Evolutionary conservation across 2,888 invertebrate genomes (phyloP).

Genomic region (Cryptophagus acutangulus): DNA sequence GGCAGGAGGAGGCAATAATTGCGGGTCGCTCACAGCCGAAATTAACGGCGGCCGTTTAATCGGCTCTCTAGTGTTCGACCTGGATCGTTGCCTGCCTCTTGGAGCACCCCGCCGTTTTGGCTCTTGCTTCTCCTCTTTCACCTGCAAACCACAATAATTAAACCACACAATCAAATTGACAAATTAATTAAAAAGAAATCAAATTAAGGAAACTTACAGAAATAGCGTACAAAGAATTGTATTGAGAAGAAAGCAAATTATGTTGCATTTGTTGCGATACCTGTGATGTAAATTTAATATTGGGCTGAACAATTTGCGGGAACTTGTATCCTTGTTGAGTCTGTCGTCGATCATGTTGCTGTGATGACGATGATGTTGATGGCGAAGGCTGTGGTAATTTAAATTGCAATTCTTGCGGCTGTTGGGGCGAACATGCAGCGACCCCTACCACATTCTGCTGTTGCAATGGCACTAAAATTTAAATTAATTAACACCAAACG

Average conservation of each 20-base stretch:
- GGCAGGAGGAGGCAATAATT: constrained; percentile 50
- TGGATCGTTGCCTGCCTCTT: constrained; percentile 49
- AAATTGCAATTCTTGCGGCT: no score
- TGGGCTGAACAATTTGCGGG: constrained; percentile 33
- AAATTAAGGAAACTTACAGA: constrained; percentile 29
- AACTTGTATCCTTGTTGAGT: constrained; percentile 38
- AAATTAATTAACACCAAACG: no score
- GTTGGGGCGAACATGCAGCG: constrained; percentile 17
- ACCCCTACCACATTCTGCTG: constrained; percentile 27
- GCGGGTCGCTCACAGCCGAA: constrained; percentile 72
- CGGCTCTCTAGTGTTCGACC: constrained; percentile 53
- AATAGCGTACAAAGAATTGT: constrained; percentile 23
- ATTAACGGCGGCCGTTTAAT: constrained; percentile 58
- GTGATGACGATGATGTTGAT: constrained; percentile 16
- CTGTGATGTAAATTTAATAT: constrained; percentile 43
- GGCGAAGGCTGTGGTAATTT: no score
- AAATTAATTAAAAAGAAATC: constrained; percentile 2
- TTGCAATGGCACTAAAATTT: constrained; percentile 9
- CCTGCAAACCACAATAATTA: constrained; percentile 13
- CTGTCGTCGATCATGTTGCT: constrained; percentile 26
- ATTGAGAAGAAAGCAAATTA: constrained; percentile 28
- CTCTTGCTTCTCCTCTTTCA: constrained; percentile 31
- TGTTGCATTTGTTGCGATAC: constrained; percentile 31
- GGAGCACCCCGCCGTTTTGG: constrained; percentile 26
- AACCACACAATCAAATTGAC: background rate